Percentiles rank a stretch among this genome's conserved stretches.
Evolutionary conservation across 2,888 invertebrate species (phyloP).

Genomic region (Auanema freiburgensis): DNA sequence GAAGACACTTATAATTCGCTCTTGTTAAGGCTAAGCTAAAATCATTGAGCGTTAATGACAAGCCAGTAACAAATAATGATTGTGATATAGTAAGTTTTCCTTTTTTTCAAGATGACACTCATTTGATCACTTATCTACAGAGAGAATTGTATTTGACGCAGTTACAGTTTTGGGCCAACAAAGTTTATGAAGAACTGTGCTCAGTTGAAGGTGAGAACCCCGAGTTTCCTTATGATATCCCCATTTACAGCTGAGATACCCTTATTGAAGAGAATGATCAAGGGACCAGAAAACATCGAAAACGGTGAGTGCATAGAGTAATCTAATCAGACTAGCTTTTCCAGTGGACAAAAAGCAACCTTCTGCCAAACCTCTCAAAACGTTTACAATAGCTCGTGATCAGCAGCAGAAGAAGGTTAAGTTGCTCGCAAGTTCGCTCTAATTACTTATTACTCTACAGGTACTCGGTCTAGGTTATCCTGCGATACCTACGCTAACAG

Average conservation of each 20-base stretch:
- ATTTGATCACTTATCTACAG: slow-evolving; percentile 20
- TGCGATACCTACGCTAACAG: slow-evolving; percentile 84
- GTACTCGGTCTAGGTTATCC: slow-evolving; percentile 94
- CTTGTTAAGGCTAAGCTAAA: slow-evolving; percentile 17
- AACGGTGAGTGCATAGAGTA: too few relatives aligned
- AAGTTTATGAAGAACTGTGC: slow-evolving; percentile 44
- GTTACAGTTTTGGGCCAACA: slow-evolving; percentile 45
- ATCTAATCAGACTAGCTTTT: too few relatives aligned
- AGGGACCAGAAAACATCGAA: too few relatives aligned
- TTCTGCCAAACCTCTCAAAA: slow-evolving; percentile 66
- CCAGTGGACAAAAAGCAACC: background rate
- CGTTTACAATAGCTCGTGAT: slow-evolving; percentile 86
- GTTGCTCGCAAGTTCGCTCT: background rate
- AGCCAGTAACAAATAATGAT: slow-evolving; percentile 7
- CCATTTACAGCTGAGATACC: too few relatives aligned
- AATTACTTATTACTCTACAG: slow-evolving; percentile 2
- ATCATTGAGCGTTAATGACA: too few relatives aligned
- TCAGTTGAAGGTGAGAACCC: slow-evolving; percentile 42
- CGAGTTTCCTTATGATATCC: too few relatives aligned
- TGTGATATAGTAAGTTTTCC: slow-evolving; percentile 8
- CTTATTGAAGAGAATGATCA: too few relatives aligned
- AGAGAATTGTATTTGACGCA: slow-evolving; percentile 46
- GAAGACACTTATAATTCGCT: slow-evolving; percentile 22
- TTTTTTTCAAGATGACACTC: background rate
- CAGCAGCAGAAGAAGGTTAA: slow-evolving; percentile 79